Evolutionary conservation across 2,113 vertebrate species (phyloP).

Genomic region (Andinoacara biseriatus): DNA sequence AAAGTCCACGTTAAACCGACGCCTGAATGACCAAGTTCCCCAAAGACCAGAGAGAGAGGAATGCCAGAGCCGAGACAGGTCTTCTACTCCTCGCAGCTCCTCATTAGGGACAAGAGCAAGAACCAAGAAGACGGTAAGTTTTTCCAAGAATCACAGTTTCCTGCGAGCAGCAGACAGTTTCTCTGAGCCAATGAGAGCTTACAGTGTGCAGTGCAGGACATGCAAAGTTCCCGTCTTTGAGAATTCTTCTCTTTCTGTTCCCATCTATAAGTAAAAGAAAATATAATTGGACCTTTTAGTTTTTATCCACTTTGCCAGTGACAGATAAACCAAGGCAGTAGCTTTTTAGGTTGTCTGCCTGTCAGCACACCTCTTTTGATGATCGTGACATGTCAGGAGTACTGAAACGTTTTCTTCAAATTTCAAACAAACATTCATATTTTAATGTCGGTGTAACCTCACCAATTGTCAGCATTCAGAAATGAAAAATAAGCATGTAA

Average conservation of each 20-base stretch:
- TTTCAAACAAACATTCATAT: background rate
- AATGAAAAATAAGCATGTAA: background rate
- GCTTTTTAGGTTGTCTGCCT: background rate
- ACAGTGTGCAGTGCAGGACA: background rate
- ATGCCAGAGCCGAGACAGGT: slow-evolving; percentile 65
- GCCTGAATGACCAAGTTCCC: slow-evolving; percentile 44
- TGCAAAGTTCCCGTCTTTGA: background rate
- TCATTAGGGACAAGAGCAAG: slow-evolving; percentile 68
- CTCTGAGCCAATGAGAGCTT: background rate
- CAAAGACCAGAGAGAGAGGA: slow-evolving; percentile 63
- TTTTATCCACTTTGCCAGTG: background rate
- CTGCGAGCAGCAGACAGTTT: background rate
- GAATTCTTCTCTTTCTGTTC: background rate
- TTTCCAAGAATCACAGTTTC: slow-evolving; percentile 4
- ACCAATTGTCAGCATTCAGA: background rate
- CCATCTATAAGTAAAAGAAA: background rate
- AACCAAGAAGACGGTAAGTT: slow-evolving; percentile 81
- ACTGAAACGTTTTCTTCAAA: no score
- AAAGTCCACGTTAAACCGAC: slow-evolving; percentile 62
- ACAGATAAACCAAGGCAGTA: background rate
- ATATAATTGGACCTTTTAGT: background rate
- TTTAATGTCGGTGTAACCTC: background rate
- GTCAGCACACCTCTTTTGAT: background rate
- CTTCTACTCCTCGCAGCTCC: slow-evolving; percentile 51
- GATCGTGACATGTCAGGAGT: background rate